Conservation (phyloP, 2,797 vertebrate species). For the Hephaestus fuliginosus region DNA sequence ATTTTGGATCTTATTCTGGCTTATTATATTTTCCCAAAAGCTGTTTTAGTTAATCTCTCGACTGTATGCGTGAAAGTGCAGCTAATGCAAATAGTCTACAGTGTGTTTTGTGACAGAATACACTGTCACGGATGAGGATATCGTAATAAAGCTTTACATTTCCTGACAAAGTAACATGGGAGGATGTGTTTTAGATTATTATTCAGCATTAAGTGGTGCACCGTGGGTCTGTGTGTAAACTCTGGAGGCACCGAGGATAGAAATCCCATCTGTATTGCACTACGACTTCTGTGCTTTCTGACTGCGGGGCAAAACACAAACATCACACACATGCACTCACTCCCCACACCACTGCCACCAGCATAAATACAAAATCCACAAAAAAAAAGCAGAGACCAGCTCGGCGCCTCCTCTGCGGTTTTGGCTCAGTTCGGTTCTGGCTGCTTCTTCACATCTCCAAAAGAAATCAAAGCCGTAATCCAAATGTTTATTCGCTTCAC, state of each 20-base stretch:
- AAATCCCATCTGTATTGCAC: conserved; percentile 43
- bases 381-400: conserved; percentile 12
- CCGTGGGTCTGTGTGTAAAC: conserved; percentile 21
- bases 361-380: conserved; percentile 29
- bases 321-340: conserved; percentile 8
- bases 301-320: conserved; percentile 42
- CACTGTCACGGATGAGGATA: background rate
- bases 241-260: conserved; percentile 28
- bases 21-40: conserved; percentile 22
- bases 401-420: conserved; percentile 8
- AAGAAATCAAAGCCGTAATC: conserved; percentile 8
- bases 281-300: conserved; percentile 22
- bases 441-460: conserved; percentile 18
- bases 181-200: conserved; percentile 11
- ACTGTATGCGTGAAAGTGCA: background rate
- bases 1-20: background rate
- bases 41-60: background rate
- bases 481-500: conserved; percentile 40
- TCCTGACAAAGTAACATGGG: background rate
- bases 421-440: conserved; percentile 24
- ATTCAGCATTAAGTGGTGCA: background rate
- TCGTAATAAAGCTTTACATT: background rate
- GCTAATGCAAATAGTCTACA: background rate
- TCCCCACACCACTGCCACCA: conserved; percentile 10
- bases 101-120: background rate